These are phyloP conservation scores for Dryadula phaetusa DNA, from an alignment of 2,888 invertebrate species.

Conservation along the genomic window DNA sequence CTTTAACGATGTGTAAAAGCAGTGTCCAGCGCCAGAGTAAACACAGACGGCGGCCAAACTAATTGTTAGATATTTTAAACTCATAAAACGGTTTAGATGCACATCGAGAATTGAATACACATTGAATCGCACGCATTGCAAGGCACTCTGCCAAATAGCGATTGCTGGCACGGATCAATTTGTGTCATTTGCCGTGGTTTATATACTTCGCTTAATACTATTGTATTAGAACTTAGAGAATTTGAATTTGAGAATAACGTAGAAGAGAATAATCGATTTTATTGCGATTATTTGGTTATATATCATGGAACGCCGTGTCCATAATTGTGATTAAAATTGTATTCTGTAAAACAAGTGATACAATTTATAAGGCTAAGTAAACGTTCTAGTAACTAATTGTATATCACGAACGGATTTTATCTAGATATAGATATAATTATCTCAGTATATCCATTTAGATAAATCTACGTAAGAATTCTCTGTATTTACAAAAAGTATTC, in stretches of 20 bases:
- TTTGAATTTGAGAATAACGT: constrained; percentile 3
- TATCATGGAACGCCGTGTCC: too few relatives aligned
- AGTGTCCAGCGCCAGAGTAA: constrained; percentile 20
- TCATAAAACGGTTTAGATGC: constrained; percentile 41
- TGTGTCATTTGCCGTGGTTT: constrained; percentile 24
- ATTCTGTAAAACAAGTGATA: too few relatives aligned
- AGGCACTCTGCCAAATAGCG: constrained; percentile 45
- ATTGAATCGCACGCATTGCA: constrained; percentile 39
- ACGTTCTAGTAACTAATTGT: too few relatives aligned
- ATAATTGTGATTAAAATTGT: too few relatives aligned
- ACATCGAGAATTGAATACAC: constrained; percentile 34
- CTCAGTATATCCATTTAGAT: too few relatives aligned
- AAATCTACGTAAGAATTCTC: too few relatives aligned
- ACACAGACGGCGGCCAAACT: constrained; percentile 20
- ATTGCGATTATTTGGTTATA: background rate
- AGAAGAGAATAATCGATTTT: background rate
- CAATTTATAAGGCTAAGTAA: too few relatives aligned
- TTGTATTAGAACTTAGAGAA: background rate
- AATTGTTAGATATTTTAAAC: constrained; percentile 40
- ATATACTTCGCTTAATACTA: background rate
- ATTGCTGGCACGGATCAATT: constrained; percentile 32
- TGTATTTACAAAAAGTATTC: too few relatives aligned
- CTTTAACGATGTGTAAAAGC: constrained; percentile 22
- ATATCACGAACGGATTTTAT: too few relatives aligned
- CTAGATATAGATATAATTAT: too few relatives aligned